Evolutionary conservation across 2,113 vertebrate genomes (phyloP).

Genomic region (Potamarius usumacintae): DNA sequence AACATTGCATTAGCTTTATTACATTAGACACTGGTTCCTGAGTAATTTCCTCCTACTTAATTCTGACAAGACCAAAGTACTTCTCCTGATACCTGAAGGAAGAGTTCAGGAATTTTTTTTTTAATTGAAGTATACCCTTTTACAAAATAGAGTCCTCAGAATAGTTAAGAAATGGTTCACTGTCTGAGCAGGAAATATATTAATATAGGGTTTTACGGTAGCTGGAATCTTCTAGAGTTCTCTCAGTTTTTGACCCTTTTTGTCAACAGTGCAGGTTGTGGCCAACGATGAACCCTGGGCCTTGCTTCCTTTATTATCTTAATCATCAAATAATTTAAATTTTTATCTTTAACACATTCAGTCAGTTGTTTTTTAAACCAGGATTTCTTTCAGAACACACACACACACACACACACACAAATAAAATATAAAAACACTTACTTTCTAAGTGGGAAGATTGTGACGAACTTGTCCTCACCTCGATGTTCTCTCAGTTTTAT

Average conservation of each 20-base stretch:
- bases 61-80: not conserved
- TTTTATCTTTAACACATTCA: not conserved
- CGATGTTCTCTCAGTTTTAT: slow-evolving; percentile 48
- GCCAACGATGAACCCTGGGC: not conserved
- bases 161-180: not conserved
- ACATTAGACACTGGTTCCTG: not conserved
- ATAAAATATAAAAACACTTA: slow-evolving; percentile 43
- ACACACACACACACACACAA: not conserved
- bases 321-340: not conserved
- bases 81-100: not conserved
- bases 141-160: not conserved
- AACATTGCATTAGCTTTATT: not conserved
- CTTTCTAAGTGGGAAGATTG: slow-evolving; percentile 35
- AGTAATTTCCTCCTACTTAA: not conserved
- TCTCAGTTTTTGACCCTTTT: not conserved
- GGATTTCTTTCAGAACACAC: not conserved
- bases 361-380: not conserved
- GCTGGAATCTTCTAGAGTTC: not conserved
- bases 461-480: not conserved
- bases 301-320: not conserved
- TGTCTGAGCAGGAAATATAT: not conserved
- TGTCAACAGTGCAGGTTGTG: not conserved
- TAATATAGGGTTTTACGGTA: not conserved
- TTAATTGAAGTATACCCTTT: not conserved
- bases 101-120: not conserved